Conservation (phyloP, 2,888 invertebrate species). For the Catocala sponsa region DNA sequence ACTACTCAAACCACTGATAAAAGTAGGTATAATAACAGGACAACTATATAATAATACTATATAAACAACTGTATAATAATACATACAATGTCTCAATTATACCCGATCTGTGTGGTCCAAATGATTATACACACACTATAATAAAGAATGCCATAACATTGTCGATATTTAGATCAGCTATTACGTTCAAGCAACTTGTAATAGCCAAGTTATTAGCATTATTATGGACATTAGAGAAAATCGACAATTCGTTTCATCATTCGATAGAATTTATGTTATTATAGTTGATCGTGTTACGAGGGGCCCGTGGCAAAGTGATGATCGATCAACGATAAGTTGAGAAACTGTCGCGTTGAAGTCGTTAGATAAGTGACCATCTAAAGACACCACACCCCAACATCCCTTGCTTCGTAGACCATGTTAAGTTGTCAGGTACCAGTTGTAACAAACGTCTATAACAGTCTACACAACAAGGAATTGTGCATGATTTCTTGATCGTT, state of each 20-base stretch:
- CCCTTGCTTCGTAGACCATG: too few relatives aligned
- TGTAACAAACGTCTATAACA: too few relatives aligned
- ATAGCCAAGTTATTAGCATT: conserved; percentile 80
- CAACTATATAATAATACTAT: conserved; percentile 67
- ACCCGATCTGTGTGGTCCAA: conserved; percentile 78
- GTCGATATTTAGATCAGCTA: conserved; percentile 80
- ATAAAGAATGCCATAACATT: conserved; percentile 76
- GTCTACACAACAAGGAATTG: too few relatives aligned
- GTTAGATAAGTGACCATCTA: too few relatives aligned
- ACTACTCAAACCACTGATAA: conserved; percentile 52
- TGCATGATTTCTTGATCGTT: too few relatives aligned
- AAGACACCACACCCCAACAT: too few relatives aligned
- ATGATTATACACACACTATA: conserved; percentile 73
- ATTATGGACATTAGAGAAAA: conserved; percentile 75
- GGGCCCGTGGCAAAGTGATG: conserved; percentile 7
- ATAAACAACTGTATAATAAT: conserved; percentile 62
- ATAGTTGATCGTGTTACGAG: conserved; percentile 42
- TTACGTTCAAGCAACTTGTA: conserved; percentile 81
- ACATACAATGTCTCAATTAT: conserved; percentile 83
- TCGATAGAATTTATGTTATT: conserved; percentile 55
- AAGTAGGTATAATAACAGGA: conserved; percentile 65
- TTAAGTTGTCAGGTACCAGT: too few relatives aligned
- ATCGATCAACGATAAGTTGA: not conserved
- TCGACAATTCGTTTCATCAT: conserved; percentile 73
- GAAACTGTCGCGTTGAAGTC: not conserved